These are phyloP conservation scores for Takifugu bimaculatus DNA, from an alignment of 2,113 vertebrate genomes.

Conservation along the genomic window DNA sequence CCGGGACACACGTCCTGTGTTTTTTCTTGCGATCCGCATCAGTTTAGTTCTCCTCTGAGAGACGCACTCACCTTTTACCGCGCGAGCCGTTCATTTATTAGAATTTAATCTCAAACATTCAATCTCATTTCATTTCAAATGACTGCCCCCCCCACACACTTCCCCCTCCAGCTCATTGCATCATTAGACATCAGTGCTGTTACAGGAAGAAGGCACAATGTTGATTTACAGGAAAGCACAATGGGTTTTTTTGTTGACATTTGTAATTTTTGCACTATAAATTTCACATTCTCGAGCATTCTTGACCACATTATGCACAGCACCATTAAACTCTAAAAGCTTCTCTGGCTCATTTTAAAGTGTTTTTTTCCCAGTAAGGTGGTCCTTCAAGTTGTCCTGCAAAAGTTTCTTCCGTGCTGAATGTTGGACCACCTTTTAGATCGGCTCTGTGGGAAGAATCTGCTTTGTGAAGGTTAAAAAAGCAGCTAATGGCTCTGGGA, in stretches of 20 bases:
- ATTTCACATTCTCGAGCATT: neutral
- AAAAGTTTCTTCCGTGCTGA: no score
- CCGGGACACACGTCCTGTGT: neutral
- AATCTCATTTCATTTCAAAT: no score
- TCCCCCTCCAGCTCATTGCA: no score
- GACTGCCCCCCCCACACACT: no score
- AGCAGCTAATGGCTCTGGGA: conserved; percentile 5
- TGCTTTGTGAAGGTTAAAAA: conserved; percentile 1
- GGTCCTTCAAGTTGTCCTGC: neutral
- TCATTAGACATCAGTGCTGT: no score
- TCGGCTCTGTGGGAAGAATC: neutral
- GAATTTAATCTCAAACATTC: conserved; percentile 8
- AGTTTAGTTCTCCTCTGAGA: no score
- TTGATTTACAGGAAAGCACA: no score
- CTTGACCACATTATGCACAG: neutral
- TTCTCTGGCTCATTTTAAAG: no score
- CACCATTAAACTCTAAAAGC: no score
- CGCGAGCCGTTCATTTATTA: conserved; percentile 22
- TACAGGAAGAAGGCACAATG: no score
- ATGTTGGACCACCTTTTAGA: neutral
- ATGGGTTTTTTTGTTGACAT: no score
- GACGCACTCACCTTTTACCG: neutral
- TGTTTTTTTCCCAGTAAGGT: neutral
- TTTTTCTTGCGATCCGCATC: neutral
- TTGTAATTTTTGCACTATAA: neutral